Evolutionary conservation across 2,888 invertebrate species (phyloP), one percentile per base, ranked within the genome.

Genomic region (Pachymerium ferrugineum): DNA sequence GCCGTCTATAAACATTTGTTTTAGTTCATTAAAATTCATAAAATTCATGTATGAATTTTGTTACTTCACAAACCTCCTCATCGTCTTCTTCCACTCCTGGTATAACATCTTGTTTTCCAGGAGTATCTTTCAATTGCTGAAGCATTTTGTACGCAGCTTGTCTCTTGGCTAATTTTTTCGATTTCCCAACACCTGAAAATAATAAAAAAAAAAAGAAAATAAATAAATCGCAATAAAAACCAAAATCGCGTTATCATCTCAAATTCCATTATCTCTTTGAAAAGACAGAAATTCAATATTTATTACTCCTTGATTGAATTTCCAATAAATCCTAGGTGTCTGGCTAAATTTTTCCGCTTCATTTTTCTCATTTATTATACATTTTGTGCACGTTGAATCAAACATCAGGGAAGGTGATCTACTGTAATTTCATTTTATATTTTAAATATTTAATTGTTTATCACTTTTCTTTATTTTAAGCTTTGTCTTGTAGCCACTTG

Each of bases 111-210:
- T 90, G 81, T 78, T 80, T 91, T 10, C 89, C 86, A 0, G 91
- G 90, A 79, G 89, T 86, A 77, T 92, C 91, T 80, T 93, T 90
- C 76, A 96, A 83, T 42, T 89, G 87, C 78, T 90, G 80, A 76
- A 85, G 77, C 95, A 97, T 95, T 82, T 93, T 92, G 81, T 93
- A 91, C 1, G 97, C 97, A 0, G 97, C 97, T 82, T 93, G 89
- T n/a, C 97, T 87, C 83, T 98, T 98, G 2, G 97, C 97, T 72
- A 95, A 86, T 83, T 97, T 97, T 86, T 98, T 98, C 72, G 95
- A 96, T 81, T 96, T 94, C 16, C 96, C 97, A 73, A 79, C 78
- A 30, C 83, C 84, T 81, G 67, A 67, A 75, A 74, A 42, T 8
- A 8, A n/a, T n/a, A 16, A 22, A 47, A 38, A 4, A 38, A 4